Percentiles rank a stretch among this genome's conserved stretches.
Evolutionary conservation across 2,888 invertebrate genomes (phyloP).

Genomic region (Dichetophora obliterata): DNA sequence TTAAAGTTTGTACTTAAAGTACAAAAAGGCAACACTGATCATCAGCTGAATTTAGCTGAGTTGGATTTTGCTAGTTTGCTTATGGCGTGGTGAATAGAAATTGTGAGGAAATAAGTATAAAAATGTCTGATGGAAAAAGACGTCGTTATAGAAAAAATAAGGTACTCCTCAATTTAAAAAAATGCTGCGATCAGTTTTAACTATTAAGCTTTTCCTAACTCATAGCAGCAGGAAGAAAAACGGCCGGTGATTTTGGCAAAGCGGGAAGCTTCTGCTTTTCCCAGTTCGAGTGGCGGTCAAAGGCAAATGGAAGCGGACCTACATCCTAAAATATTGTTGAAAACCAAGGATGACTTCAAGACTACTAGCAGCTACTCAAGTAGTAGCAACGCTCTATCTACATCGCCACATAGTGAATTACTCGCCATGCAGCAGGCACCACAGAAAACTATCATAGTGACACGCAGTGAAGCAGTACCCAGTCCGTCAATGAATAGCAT

Average conservation of each 20-base stretch:
- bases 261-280: conserved; percentile 50
- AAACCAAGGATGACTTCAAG: conserved; percentile 54
- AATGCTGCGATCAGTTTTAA: not conserved
- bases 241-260: conserved; percentile 61
- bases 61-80: no score
- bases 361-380: conserved; percentile 2
- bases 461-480: conserved; percentile 50
- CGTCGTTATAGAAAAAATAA: conserved; percentile 60
- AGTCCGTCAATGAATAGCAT: conserved; percentile 48
- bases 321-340: conserved; percentile 67
- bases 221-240: conserved; percentile 52
- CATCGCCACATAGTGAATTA: conserved; percentile 20
- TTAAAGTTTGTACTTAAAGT: no score
- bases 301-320: conserved; percentile 45
- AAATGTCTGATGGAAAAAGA: conserved; percentile 62
- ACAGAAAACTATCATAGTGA: conserved; percentile 63
- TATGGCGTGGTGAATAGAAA: no score
- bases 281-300: conserved; percentile 3
- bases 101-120: not conserved
- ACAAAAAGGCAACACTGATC: no score
- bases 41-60: no score
- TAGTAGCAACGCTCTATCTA: conserved; percentile 12
- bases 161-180: conserved; percentile 45
- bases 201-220: not conserved
- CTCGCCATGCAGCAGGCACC: conserved; percentile 40